Base-by-base conservation (phyloP, 2,113 vertebrate species). In the Sterrhoptilus dennistouni region DNA sequence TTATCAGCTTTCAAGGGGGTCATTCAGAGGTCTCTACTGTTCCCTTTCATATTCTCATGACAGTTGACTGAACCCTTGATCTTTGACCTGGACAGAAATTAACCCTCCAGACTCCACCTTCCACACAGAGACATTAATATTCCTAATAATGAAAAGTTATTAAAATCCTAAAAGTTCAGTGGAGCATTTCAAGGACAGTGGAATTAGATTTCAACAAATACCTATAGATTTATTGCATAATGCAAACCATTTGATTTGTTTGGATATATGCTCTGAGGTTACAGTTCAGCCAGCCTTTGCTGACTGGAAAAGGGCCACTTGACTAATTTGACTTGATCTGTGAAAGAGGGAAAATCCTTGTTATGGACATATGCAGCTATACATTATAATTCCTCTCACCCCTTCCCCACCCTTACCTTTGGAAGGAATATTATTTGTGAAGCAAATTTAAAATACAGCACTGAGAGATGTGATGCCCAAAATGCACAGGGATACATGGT, bases 41-140 rank as follows among this genome's bases (percentile, higher is more conserved):
- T 80, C 86, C 90, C 93, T 91, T 96, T 96, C 82, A 85, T 80
- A 96, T 94, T 97, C 94, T 97, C 94, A 70, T 98, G 98, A 98
- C 98, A 98, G 98, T 97, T 97, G 97, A 97, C 81, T 98, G 98
- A 99, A 98, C 97, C 96, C 87, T 74, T 95, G 97, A 98, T 97
- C 98, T 98, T 94, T 98, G 97, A 98, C 98, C 98, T 97, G 84
- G 92, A 72, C 11, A 93, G 92, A 91, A 91, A 94, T 96, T 97
- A 98, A 96, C 93, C 90, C 91, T 81, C 65, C 53, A 63, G 42
- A 84, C 36, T 75, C 85, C 52, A 90, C 79, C 66, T 40, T 71
- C 50, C 77, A 87, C 68, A 66, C 16, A 2, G 23, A 88, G 68
- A 86, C 83, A 66, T 89, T 95, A 87, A 92, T 65, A 92, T 91